Evolutionary conservation across 2,797 vertebrate species (phyloP), one percentile per base, ranked within the genome.

Genomic region (Xiphophorus birchmanni): DNA sequence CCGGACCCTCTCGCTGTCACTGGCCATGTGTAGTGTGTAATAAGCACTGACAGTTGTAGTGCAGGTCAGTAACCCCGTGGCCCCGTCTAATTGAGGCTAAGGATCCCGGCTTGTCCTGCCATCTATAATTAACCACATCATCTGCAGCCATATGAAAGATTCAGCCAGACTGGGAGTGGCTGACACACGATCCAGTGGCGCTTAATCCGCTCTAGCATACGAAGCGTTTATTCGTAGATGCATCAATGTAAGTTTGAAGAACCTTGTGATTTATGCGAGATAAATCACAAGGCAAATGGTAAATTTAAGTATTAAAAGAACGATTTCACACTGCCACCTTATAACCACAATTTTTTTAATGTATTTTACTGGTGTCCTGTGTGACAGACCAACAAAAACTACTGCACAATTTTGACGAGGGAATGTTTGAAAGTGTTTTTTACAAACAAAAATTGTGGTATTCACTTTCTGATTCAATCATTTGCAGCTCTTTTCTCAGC

Each of bases 101-200:
- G 93, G 94, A 94, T 94, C 92, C 91, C 40, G 80, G 89, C 93
- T 94, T 95, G 94, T 95, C 93, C 94, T 92, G 94, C 91, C 93
- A 94, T 95, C 89, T 91, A 94, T 95, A 94, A 94, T 95, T 94
- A 95, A 95, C 88, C 86, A 87, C 93, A 90, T 94, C 92, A 95
- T 96, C 95, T 95, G 92, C 92, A 88, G 90, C 89, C 88, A 84
- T 94, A 96, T 96, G 92, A 96, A 96, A 96, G 95, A 96, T 96
- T 96, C 93, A 96, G 92, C 89, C 91, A 92, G 94, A 94, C 93
- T 91, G 91, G 94, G 95, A 95, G 95, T 93, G 94, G 92, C 90
- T 74, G 91, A 95, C 92, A 95, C 88, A 88, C 65, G 93, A 94
- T 93, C 86, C 26, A 77, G 86, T 85, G 84, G 85, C 89, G 89